Evolutionary conservation across 2,113 vertebrate genomes (phyloP).

Genomic region (Notothenia rossii): DNA sequence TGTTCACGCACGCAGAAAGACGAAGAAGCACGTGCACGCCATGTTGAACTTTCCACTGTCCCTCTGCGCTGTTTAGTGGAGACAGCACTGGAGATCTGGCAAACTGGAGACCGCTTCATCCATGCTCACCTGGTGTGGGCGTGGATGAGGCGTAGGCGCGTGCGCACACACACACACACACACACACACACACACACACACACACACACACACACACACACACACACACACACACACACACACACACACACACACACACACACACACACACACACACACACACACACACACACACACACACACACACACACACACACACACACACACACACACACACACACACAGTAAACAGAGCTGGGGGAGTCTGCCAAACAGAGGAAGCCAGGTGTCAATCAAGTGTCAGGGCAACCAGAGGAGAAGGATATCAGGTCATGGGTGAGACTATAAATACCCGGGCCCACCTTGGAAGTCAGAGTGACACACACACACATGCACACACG

Average conservation of each 20-base stretch:
- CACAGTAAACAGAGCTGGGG: conserved; percentile 30
- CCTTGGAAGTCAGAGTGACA: conserved; percentile 52
- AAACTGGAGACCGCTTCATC: conserved; percentile 24
- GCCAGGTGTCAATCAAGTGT: conserved; percentile 74
- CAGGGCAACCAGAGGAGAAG: conserved; percentile 54
- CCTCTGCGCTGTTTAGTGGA: conserved; percentile 30
- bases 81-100: conserved; percentile 17
- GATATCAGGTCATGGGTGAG: conserved; percentile 57
- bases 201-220: conserved; percentile 4
- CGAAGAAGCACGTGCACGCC: conserved; percentile 1
- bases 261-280: neutral
- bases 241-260: neutral
- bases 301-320: no score
- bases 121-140: conserved; percentile 30
- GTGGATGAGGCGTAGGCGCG: neutral
- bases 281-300: conserved; percentile 4
- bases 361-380: conserved; percentile 70
- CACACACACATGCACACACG: neutral
- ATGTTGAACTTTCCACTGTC: conserved; percentile 41
- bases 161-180: no score
- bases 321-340: no score
- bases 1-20: neutral
- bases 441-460: conserved; percentile 74
- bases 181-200: neutral
- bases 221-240: neutral